A percentile compares a stretch with the other conserved stretches of the same genome.
phyloP scores from a whole-genome alignment of 2,113 vertebrate genomes.

The Pan paniscus region DNA sequence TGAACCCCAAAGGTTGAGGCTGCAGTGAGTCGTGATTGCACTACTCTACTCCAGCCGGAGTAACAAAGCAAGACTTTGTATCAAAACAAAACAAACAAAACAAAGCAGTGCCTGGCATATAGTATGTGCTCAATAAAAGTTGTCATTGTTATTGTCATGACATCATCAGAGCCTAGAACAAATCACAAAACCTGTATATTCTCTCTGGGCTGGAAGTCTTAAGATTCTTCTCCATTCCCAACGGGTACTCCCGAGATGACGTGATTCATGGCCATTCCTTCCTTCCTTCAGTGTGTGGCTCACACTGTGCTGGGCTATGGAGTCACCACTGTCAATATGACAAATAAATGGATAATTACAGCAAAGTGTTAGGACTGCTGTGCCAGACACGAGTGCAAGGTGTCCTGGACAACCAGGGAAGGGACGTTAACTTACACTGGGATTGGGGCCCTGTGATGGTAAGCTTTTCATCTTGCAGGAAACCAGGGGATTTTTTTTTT shows the following conservation, averaged over 20 bases:
- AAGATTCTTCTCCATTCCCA: not conserved
- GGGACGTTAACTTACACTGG: rapidly evolving
- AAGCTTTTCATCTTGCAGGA: not conserved
- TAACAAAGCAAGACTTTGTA: no score
- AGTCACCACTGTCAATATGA: not conserved
- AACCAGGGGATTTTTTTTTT: not conserved
- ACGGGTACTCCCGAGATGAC: no score
- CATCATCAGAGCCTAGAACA: not conserved
- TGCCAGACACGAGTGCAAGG: no score
- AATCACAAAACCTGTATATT: not conserved
- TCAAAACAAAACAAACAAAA: no score
- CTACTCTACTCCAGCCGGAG: no score
- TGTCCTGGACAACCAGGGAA: not conserved
- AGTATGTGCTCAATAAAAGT: no score
- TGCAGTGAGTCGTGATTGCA: no score
- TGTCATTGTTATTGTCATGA: not conserved
- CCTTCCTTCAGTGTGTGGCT: not conserved
- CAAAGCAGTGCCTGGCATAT: no score
- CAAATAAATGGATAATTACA: not conserved
- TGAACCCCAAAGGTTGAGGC: no score
- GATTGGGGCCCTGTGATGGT: rapidly evolving
- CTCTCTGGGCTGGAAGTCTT: not conserved
- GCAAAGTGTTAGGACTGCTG: not conserved
- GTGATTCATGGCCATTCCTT: not conserved
- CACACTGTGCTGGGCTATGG: not conserved